Percentiles rank a stretch among this genome's conserved stretches.
Evolutionary conservation across 1,140 invertebrate genomes (phyloP).

Genomic region (Cephus cinctus): DNA sequence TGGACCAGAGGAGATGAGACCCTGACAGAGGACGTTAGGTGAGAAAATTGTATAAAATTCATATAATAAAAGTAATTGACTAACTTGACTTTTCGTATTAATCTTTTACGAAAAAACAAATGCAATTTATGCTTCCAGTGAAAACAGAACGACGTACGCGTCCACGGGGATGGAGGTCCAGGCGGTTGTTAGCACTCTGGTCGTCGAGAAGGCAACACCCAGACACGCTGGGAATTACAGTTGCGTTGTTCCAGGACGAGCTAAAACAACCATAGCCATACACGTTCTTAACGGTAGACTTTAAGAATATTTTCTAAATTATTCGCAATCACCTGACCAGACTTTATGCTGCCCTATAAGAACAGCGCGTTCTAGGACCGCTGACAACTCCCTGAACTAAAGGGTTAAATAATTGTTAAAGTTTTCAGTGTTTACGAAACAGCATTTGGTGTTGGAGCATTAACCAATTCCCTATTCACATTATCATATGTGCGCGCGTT

Average conservation of each 20-base stretch:
- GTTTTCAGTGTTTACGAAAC: too few species aligned
- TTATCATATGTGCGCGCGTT: too few species aligned
- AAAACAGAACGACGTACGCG: conserved; percentile 58
- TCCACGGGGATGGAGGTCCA: conserved; percentile 49
- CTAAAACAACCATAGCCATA: conserved; percentile 52
- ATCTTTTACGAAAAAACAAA: neutral
- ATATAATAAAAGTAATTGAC: too few species aligned
- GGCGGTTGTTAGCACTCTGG: conserved; percentile 58
- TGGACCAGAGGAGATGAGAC: conserved; percentile 53
- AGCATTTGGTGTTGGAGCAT: too few species aligned
- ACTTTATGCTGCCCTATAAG: neutral
- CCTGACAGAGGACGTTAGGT: conserved; percentile 53
- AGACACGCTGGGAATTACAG: conserved; percentile 63
- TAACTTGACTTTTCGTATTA: too few species aligned
- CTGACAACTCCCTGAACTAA: too few species aligned
- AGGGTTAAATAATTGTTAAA: too few species aligned
- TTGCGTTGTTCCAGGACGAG: conserved; percentile 56
- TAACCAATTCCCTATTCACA: too few species aligned
- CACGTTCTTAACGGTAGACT: conserved; percentile 56
- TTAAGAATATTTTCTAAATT: too few species aligned
- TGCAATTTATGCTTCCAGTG: conserved; percentile 41
- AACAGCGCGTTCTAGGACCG: too few species aligned
- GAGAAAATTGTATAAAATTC: too few species aligned
- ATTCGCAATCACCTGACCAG: too few species aligned
- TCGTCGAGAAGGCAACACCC: conserved; percentile 58